phyloP scores from a whole-genome alignment of 2,888 invertebrate genomes.

The Cheilosia grossa region DNA sequence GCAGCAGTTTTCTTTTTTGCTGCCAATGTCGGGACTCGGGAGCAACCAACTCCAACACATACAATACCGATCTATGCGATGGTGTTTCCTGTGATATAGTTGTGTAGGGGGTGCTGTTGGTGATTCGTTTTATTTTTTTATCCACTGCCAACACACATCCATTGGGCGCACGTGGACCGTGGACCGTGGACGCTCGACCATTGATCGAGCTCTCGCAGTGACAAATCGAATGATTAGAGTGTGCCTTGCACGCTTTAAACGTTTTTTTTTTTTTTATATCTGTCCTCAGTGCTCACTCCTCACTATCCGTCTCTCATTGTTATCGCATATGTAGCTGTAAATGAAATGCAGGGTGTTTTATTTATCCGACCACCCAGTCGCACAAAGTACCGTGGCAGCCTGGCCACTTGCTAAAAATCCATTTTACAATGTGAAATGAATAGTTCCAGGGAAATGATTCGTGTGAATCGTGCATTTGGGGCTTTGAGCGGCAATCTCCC shows the following conservation, averaged over 20 bases:
- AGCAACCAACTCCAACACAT: conserved; percentile 14
- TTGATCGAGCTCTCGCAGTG: conserved; percentile 40
- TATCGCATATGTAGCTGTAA: conserved; percentile 9
- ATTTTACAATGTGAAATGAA: conserved; percentile 68
- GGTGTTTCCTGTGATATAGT: conserved; percentile 33
- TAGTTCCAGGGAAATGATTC: conserved; percentile 71
- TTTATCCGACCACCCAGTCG: conserved; percentile 16
- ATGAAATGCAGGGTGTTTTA: conserved; percentile 18
- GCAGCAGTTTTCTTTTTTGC: not conserved
- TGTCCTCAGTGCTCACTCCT: no score
- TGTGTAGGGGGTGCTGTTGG: not conserved
- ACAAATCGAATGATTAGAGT: conserved; percentile 64
- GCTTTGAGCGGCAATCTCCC: not conserved
- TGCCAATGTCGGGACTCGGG: not conserved
- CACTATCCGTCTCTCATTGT: not conserved
- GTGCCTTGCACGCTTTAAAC: conserved; percentile 14
- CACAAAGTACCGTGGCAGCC: conserved; percentile 62
- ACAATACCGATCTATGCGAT: conserved; percentile 43
- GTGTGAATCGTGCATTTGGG: conserved; percentile 72
- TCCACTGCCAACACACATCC: not conserved
- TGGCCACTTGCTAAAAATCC: conserved; percentile 63
- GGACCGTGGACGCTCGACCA: not conserved
- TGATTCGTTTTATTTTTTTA: not conserved
- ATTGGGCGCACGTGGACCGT: conserved; percentile 7
- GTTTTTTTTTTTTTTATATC: not conserved